Base-by-base conservation (phyloP, 2,797 vertebrate species). In the Hypotaenidia okinawae region DNA sequence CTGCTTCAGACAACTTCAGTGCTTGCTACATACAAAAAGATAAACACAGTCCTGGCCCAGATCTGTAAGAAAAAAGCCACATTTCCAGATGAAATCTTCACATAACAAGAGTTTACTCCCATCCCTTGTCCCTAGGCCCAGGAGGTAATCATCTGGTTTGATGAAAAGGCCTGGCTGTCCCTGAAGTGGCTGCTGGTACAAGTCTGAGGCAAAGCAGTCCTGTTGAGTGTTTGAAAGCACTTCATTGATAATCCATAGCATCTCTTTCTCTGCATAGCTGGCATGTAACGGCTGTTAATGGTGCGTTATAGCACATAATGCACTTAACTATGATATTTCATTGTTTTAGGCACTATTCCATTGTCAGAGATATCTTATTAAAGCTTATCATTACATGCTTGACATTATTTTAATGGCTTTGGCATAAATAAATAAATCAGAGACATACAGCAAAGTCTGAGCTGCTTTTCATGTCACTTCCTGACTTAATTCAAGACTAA, bases 341-440 rank as follows among this genome's bases (percentile, higher is more conserved):
- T 84, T 93, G 41, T 80, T 90, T 89, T 43, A 87, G 54, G 24
- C 1, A 3, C 24, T 80, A 58, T 72, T 83, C 62, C 76, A 41
- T 89, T 94, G 59, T 92, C 76, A 97, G 83, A 90, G 30, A 67
- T 92, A 85, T 32, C 87, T 94, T 77, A 91, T 76, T 96, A 89
- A 89, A 94, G 27, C 76, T 92, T 78, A 83, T 92, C 55, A 84
- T 91, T 95, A 95, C 76, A 55, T 91, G 41, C 63, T 94, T 97
- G 90, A 92, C 55, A 88, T 96, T 96, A 82, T 96, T 97, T 95
- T 95, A 95, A 90, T 91, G 93, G 89, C 47, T 90, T 77, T 93
- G 63, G 59, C 35, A 95, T 84, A 88, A 81, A 96, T 94, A 95
- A 96, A 97, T 95, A 95, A 84, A 91, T 94, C 55, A 93, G 14